Conservation (phyloP, 2,113 vertebrate species). For the Numenius arquata region DNA sequence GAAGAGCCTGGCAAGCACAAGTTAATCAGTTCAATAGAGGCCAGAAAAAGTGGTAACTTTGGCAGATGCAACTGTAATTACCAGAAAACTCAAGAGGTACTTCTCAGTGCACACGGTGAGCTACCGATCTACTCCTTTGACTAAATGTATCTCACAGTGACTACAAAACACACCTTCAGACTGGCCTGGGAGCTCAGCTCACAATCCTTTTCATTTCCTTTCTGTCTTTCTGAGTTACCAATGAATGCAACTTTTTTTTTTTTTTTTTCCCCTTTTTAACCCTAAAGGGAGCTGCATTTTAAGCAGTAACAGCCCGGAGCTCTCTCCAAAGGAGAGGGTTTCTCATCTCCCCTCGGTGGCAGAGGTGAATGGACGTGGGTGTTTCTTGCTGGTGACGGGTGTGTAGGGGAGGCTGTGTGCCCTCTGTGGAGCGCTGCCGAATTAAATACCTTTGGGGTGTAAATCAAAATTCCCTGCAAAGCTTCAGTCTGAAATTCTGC, state of each 20-base stretch:
- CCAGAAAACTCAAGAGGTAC: not conserved
- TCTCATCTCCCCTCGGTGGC: not conserved
- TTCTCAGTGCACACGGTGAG: not conserved
- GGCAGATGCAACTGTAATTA: not conserved
- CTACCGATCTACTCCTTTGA: not conserved
- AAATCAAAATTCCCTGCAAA: not conserved
- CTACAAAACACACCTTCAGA: not conserved
- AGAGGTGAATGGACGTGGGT: rapidly evolving
- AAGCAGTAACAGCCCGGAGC: not conserved
- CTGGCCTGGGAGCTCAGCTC: not conserved
- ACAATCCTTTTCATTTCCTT: not conserved
- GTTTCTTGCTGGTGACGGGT: rapidly evolving
- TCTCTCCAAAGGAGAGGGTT: not conserved
- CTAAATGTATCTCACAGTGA: not conserved
- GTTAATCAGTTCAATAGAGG: not conserved
- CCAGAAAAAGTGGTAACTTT: not conserved
- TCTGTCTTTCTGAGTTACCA: not conserved
- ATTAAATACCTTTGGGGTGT: not conserved
- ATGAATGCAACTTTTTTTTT: not conserved
- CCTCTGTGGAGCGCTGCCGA: not conserved
- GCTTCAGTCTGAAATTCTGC: not conserved
- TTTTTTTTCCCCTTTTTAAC: not conserved
- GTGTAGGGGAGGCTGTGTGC: rapidly evolving
- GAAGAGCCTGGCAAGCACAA: not conserved
- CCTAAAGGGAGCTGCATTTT: not conserved